Percentiles rank a stretch among this genome's conserved stretches.
Conservation (phyloP, 1,140 invertebrate species). For the Aricia agestis region DNA sequence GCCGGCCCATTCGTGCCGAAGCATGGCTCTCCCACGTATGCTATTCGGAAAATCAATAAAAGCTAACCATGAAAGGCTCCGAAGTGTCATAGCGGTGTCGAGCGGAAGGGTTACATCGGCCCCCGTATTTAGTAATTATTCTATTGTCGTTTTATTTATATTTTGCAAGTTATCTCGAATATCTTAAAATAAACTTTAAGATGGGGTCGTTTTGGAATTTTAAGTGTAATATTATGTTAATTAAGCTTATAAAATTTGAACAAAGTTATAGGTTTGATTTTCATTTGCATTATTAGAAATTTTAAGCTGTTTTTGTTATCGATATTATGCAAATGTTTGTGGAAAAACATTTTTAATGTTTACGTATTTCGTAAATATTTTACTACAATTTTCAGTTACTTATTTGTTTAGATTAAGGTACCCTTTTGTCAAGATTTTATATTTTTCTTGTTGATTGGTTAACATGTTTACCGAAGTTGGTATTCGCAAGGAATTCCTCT, state of each 20-base stretch:
- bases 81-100: constrained; percentile 22
- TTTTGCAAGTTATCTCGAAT: constrained; percentile 24
- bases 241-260: constrained; percentile 12
- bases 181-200: constrained; percentile 16
- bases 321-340: constrained; percentile 18
- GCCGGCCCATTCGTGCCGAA: too few species aligned
- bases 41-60: too few species aligned
- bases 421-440: too few species aligned
- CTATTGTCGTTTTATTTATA: constrained; percentile 58
- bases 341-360: not conserved
- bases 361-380: not conserved
- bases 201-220: constrained; percentile 41
- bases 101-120: constrained; percentile 17
- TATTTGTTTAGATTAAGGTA: too few species aligned
- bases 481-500: too few species aligned
- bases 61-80: too few species aligned
- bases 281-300: constrained; percentile 42
- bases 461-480: too few species aligned
- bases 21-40: too few species aligned
- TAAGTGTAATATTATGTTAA: constrained; percentile 62
- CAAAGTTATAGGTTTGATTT: constrained; percentile 30
- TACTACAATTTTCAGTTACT: too few species aligned
- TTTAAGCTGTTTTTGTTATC: constrained; percentile 26
- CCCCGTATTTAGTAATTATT: constrained; percentile 38
- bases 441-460: too few species aligned